A percentile compares a stretch with the other conserved stretches of the same genome.
Evolutionary conservation across 2,797 vertebrate species (phyloP).

Genomic region (Distichodus sexfasciatus): DNA sequence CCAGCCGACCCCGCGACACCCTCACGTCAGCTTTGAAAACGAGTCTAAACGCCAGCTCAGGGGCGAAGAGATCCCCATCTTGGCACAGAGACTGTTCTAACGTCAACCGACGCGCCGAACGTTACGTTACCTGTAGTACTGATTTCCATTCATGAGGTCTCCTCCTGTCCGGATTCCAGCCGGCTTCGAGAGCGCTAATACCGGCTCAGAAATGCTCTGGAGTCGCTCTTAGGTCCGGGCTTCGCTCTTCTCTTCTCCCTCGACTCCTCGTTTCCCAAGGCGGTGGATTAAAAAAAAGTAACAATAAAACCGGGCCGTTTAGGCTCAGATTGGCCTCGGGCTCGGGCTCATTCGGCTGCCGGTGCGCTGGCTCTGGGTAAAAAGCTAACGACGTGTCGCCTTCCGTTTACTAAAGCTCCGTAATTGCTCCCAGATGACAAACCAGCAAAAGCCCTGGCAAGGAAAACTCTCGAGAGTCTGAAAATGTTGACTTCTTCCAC

Average conservation of each 20-base stretch:
- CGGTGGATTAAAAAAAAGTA: no score
- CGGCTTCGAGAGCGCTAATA: slow-evolving; percentile 60
- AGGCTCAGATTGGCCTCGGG: slow-evolving; percentile 51
- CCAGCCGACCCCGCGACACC: no score
- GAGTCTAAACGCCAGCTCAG: no score
- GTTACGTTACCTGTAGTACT: slow-evolving; percentile 90
- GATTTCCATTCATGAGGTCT: slow-evolving; percentile 99
- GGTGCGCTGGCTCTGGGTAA: not conserved
- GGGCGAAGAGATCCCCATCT: no score
- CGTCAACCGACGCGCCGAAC: not conserved
- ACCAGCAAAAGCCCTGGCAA: not conserved
- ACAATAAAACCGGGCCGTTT: slow-evolving; percentile 60
- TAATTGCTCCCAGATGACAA: slow-evolving; percentile 44
- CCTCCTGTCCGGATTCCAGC: slow-evolving; percentile 73
- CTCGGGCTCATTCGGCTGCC: slow-evolving; percentile 44
- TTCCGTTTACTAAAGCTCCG: not conserved
- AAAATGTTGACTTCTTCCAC: not conserved
- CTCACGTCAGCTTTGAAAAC: no score
- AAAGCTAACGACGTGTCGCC: not conserved
- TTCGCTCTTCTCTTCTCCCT: not conserved
- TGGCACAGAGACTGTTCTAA: no score
- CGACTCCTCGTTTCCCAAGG: slow-evolving; percentile 39
- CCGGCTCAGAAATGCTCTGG: slow-evolving; percentile 11
- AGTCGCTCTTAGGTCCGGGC: slow-evolving; percentile 7
- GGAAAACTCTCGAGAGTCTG: slow-evolving; percentile 10